A percentile compares a stretch with the other conserved stretches of the same genome.
Conservation (phyloP, 1,140 invertebrate genomes). For the Heliconius hermathena region DNA sequence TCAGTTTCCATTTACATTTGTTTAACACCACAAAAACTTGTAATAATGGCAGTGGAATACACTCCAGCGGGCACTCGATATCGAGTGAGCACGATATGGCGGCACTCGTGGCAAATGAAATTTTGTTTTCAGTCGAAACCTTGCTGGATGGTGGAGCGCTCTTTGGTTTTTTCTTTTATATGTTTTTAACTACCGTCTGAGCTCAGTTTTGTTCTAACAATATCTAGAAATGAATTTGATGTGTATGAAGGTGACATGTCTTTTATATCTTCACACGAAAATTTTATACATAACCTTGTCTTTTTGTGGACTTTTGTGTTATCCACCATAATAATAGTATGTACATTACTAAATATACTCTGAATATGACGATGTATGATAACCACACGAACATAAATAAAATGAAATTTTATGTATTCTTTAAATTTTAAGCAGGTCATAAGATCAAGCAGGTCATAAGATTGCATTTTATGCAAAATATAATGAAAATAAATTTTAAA, state of each 20-base stretch:
- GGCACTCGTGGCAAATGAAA: constrained; percentile 38
- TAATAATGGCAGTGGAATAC: constrained; percentile 33
- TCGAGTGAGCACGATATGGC: constrained; percentile 32
- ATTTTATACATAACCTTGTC: too few relatives aligned
- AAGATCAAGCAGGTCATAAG: too few relatives aligned
- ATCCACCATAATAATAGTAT: too few relatives aligned
- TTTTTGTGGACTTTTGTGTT: too few relatives aligned
- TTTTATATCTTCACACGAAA: too few relatives aligned
- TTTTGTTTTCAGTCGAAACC: constrained; percentile 37
- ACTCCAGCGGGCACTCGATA: constrained; percentile 30
- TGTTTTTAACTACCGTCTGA: constrained; percentile 16
- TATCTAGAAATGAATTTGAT: background rate
- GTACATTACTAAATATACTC: too few relatives aligned
- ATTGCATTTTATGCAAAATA: too few relatives aligned
- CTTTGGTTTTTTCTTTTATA: constrained; percentile 33
- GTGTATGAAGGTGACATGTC: background rate
- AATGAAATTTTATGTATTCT: too few relatives aligned
- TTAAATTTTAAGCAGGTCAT: too few relatives aligned
- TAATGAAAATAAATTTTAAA: too few relatives aligned
- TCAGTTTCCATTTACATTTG: constrained; percentile 5
- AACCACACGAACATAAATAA: too few relatives aligned
- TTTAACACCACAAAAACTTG: constrained; percentile 17
- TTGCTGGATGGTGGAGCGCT: constrained; percentile 28
- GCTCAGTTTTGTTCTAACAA: background rate
- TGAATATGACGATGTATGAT: too few relatives aligned